Percentiles rank a stretch among this genome's conserved stretches.
phyloP scores from a whole-genome alignment of 2,113 vertebrate species.

The Sakesphorus luctuosus region DNA sequence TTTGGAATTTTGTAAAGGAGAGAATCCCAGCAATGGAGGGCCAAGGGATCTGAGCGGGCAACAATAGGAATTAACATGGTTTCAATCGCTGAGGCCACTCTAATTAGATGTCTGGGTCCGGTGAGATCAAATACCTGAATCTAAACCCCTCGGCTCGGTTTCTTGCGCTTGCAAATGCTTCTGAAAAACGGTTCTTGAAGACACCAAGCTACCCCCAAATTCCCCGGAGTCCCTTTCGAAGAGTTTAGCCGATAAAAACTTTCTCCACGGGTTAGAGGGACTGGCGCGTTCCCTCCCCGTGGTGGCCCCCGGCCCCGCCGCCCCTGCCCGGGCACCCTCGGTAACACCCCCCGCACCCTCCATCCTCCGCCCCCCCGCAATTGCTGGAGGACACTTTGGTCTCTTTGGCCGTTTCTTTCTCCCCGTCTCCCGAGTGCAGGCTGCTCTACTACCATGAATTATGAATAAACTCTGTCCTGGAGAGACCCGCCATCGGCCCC shows the following conservation, averaged over 20 bases:
- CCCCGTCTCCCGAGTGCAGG: background rate
- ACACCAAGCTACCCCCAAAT: background rate
- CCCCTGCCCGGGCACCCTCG: background rate
- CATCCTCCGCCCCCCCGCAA: background rate
- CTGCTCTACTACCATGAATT: conserved; percentile 43
- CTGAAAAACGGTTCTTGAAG: conserved; percentile 3
- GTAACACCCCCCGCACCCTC: background rate
- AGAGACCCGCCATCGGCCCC: background rate
- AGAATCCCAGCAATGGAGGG: background rate
- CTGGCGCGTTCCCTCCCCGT: background rate
- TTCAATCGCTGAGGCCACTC: conserved; percentile 27
- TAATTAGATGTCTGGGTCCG: conserved; percentile 48
- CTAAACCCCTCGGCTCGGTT: background rate
- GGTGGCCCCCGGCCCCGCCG: background rate
- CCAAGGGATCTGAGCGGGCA: conserved; percentile 13
- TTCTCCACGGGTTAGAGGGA: background rate
- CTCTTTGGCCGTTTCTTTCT: background rate
- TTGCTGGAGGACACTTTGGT: conserved; percentile 36
- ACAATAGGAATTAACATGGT: conserved; percentile 45
- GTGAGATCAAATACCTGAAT: conserved; percentile 51
- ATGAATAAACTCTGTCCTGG: conserved; percentile 38
- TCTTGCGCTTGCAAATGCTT: conserved; percentile 35
- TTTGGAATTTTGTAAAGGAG: background rate
- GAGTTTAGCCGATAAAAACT: conserved; percentile 54
- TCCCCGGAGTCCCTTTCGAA: background rate